Evolutionary conservation across 2,888 invertebrate genomes (phyloP).

Genomic region (Anarsia innoxiella): DNA sequence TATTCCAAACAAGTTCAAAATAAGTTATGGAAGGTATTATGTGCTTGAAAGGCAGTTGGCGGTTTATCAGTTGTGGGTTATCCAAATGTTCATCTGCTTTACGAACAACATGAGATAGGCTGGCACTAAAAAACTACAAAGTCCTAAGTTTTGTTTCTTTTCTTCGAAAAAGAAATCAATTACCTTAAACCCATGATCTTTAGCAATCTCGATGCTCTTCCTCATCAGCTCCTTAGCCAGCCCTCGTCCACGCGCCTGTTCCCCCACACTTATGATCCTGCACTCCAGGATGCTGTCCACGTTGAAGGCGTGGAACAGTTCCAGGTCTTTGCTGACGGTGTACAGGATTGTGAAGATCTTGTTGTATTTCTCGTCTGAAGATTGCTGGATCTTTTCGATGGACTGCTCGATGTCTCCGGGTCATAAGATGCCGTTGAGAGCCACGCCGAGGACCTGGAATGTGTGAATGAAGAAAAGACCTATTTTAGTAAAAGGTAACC

Average conservation of each 20-base stretch:
- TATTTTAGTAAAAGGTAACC: too few relatives aligned
- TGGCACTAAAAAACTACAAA: too few relatives aligned
- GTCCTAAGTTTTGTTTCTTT: too few relatives aligned
- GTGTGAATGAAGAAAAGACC: constrained; percentile 9
- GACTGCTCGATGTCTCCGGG: constrained; percentile 82
- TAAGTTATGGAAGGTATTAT: too few relatives aligned
- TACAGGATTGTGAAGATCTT: constrained; percentile 86
- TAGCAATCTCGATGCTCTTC: constrained; percentile 79
- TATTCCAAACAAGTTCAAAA: too few relatives aligned
- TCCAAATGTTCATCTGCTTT: too few relatives aligned
- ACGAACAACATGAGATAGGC: too few relatives aligned
- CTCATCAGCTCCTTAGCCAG: constrained; percentile 82
- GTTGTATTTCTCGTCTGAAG: constrained; percentile 82
- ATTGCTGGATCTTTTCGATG: constrained; percentile 78
- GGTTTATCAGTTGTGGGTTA: too few relatives aligned
- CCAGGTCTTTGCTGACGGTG: constrained; percentile 79
- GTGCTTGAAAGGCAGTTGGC: too few relatives aligned
- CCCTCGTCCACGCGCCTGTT: constrained; percentile 81
- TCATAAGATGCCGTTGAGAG: constrained; percentile 84
- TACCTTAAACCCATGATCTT: constrained; percentile 82
- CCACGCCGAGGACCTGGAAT: constrained; percentile 84
- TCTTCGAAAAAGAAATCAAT: too few relatives aligned
- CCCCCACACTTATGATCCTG: constrained; percentile 86
- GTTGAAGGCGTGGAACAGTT: constrained; percentile 79
- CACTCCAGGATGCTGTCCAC: constrained; percentile 85